Evolutionary conservation across 2,888 invertebrate genomes (phyloP).

Genomic region (Melieria picta): DNA sequence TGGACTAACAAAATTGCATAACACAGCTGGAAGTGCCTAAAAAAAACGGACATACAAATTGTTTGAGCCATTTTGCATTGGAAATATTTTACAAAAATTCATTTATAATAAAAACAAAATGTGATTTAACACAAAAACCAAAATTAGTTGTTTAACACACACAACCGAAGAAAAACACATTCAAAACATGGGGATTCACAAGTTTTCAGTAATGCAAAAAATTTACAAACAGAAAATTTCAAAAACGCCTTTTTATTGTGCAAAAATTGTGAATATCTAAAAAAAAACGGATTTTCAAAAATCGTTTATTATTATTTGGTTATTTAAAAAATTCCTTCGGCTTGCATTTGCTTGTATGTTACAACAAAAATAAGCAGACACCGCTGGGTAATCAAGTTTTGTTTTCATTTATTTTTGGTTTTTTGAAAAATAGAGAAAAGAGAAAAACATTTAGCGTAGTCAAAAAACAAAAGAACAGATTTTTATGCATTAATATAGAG

Average conservation of each 20-base stretch:
- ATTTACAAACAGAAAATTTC: constrained; percentile 31
- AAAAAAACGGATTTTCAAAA: constrained; percentile 31
- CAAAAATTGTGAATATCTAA: constrained; percentile 32
- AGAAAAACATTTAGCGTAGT: constrained; percentile 18
- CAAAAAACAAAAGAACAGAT: constrained; percentile 18
- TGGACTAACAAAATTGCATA: not conserved
- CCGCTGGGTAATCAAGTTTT: not conserved
- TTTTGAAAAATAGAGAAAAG: constrained; percentile 21
- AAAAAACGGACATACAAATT: no score
- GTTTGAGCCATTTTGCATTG: no score
- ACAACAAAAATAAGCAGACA: not conserved
- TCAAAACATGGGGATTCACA: not conserved
- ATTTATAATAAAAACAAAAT: not conserved
- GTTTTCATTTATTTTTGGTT: constrained; percentile 14
- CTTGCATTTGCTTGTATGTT: no score
- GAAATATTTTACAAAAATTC: no score
- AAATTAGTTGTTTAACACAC: not conserved
- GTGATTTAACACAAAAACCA: not conserved
- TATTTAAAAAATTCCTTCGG: constrained; percentile 28
- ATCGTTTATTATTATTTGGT: constrained; percentile 25
- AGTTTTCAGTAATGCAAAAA: not conserved
- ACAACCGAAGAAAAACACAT: constrained; percentile 27
- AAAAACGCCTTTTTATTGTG: constrained; percentile 39
- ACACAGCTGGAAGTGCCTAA: not conserved
- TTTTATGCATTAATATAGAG: not conserved